phyloP scores from a whole-genome alignment of 1,140 invertebrate species.

The Olivierus martensii region DNA sequence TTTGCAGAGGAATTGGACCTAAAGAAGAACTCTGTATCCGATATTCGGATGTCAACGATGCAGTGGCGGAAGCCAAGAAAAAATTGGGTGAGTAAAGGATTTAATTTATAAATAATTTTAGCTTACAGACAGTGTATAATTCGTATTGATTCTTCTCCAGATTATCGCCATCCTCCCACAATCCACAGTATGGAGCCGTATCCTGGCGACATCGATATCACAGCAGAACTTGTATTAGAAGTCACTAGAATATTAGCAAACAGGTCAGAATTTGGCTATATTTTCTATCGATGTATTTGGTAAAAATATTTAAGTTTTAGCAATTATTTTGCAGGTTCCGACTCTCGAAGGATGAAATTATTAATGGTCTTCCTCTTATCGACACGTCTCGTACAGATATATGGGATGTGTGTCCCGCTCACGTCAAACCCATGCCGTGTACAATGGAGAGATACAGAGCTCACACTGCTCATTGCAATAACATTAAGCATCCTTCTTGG shows the following conservation, averaged over 20 bases:
- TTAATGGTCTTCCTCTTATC: conserved; percentile 69
- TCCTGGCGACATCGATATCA: conserved; percentile 6
- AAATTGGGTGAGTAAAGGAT: not conserved
- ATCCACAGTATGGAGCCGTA: conserved; percentile 13
- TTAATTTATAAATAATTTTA: no score
- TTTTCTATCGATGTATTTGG: not conserved
- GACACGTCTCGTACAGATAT: conserved; percentile 70
- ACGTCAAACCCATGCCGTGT: conserved; percentile 70
- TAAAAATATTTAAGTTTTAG: not conserved
- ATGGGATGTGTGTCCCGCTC: conserved; percentile 74
- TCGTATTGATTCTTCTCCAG: not conserved
- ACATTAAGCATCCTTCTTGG: conserved; percentile 77
- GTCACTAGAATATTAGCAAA: conserved; percentile 15
- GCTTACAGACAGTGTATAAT: no score
- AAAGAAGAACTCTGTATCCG: not conserved
- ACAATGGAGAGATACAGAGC: conserved; percentile 50
- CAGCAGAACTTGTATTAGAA: conserved; percentile 16
- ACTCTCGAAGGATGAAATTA: conserved; percentile 69
- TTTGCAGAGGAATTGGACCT: not conserved
- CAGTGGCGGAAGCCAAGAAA: not conserved
- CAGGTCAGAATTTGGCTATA: not conserved
- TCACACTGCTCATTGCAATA: conserved; percentile 82
- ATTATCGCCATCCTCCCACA: conserved; percentile 11
- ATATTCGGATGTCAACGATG: not conserved
- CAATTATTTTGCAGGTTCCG: conserved; percentile 47